Evolutionary conservation across 2,113 vertebrate species (phyloP), one percentile per base, ranked within the genome.

Genomic region (Triplophysa siluroides): DNA sequence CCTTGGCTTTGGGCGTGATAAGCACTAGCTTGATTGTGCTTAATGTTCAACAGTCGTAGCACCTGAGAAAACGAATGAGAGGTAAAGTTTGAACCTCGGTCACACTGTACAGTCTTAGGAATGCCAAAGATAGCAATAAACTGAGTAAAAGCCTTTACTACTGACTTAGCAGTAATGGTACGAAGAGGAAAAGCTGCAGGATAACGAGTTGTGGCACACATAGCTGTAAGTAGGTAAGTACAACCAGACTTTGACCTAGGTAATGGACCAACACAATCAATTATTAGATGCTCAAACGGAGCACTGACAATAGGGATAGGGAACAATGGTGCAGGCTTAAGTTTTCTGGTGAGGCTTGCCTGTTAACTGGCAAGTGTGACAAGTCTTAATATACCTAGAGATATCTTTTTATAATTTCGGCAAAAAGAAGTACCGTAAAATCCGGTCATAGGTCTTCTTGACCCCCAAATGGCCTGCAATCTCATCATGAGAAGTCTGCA

Each of bases 1-100:
- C n/a, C n/a, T n/a, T n/a, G n/a, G n/a, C n/a, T n/a, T n/a, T n/a
- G n/a, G n/a, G n/a, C n/a, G n/a, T n/a, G 14, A 65, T 65, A 65
- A 19, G 63, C 63, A 65, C 26, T 65, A 38, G 62, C 62, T 33
- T 29, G 29, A 33, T 64, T 64, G 62, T 64, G 61, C 24, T 33
- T 33, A 63, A 63, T 63, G 61, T 18, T 24, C 7, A 63, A 16
- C 7, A 29, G 26, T 2, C 19, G 10, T 26, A 64, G 33, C 0
- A 64, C 16, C 29, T n/a, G 29, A 18, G 18, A 65, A 65, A 65
- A 65, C 29, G 38, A 38, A 9, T 38, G 29, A 65, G 62, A 65
- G 1, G 62, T 38, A 65, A 38, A 65, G 19, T 65, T 38, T 10
- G 62, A 19, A 19, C 29, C 62, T 19, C 33, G 26, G 19, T 64